Evolutionary conservation across 2,797 vertebrate species (phyloP).

Genomic region (Coluber constrictor): DNA sequence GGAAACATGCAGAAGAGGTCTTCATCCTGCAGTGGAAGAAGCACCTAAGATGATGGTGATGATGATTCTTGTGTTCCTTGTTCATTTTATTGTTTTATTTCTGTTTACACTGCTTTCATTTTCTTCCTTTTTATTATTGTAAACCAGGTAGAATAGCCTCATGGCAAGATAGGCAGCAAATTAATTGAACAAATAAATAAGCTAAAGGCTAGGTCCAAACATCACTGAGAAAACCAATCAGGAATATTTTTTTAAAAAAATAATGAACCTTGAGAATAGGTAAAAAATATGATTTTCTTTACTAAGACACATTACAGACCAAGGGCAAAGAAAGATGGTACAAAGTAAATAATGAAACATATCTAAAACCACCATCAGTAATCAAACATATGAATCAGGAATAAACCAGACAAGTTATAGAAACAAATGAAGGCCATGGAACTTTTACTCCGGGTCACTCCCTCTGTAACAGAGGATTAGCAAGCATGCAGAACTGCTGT

Average conservation of each 20-base stretch:
- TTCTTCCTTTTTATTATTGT: not conserved
- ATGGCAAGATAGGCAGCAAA: not conserved
- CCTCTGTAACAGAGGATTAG: not conserved
- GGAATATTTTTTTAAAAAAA: slow-evolving; percentile 47
- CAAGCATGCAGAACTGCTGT: not conserved
- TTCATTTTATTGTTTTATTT: not conserved
- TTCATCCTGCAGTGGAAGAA: not conserved
- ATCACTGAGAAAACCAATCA: slow-evolving; percentile 47
- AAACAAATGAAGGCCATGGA: not conserved
- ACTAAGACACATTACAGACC: slow-evolving; percentile 37
- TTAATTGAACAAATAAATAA: not conserved
- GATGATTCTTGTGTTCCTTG: not conserved
- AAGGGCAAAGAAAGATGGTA: slow-evolving; percentile 11
- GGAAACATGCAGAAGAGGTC: not conserved
- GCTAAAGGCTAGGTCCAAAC: slow-evolving; percentile 36
- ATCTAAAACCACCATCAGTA: slow-evolving; percentile 11
- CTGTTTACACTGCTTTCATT: not conserved
- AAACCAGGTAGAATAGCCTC: not conserved
- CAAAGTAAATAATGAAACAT: slow-evolving; percentile 26
- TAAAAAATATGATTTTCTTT: slow-evolving; percentile 42
- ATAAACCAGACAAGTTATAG: slow-evolving; percentile 5
- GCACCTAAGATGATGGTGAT: not conserved
- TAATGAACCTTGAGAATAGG: slow-evolving; percentile 40
- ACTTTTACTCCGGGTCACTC: not conserved
- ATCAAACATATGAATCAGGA: not conserved